Base-by-base conservation (phyloP, 2,113 vertebrate genomes). In the Chlorodrepanis virens region DNA sequence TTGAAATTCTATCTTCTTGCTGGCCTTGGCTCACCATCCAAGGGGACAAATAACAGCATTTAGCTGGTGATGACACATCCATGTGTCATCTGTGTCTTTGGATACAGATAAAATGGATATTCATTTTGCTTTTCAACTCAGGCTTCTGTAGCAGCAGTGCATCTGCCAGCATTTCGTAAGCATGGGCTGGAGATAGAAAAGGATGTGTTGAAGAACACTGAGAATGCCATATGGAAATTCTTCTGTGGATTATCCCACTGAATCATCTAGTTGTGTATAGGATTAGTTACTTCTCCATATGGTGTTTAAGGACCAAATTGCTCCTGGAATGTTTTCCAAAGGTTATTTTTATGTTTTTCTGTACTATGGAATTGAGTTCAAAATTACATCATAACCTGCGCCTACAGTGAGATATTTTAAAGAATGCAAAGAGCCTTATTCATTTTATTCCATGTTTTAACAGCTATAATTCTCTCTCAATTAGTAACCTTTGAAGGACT, bases 201-300 rank as follows among this genome's bases (percentile, higher is more conserved):
- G 52, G 33, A 78, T 61, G 63, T 76, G 80, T 57, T 91, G 87
- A 54, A 76, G 91, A 91, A 78, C 81, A 79, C 0, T 53, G 72
- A 86, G 72, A 77, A 91, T 67, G 47, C 80, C 83, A 83, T 77
- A 89, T 77, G 80, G 87, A 89, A 91, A 74, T 77, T 90, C 57
- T 88, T 76, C 87, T 83, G 89, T 87, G 76, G 83, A 61, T 95
- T 87, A 83, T 92, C 72, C 50, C 28, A 40, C 49, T 81, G 89
- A 92, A 65, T 74, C 71, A 84, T 57, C 12, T 22, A 68, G 50
- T 53, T 6, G 1, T 61, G 12, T 72, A 69, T 18, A 94, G 91
- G 71, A 83, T 94, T 94, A 96, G 63, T 72, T 94, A 72, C 67
- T 88, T 72, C 75, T 90, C 86, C 75, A 54, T 90, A 92, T 92